A percentile compares a stretch with the other conserved stretches of the same genome.
Conservation (phyloP, 64 coral and sea anemone species). For the Porites lutea region DNA sequence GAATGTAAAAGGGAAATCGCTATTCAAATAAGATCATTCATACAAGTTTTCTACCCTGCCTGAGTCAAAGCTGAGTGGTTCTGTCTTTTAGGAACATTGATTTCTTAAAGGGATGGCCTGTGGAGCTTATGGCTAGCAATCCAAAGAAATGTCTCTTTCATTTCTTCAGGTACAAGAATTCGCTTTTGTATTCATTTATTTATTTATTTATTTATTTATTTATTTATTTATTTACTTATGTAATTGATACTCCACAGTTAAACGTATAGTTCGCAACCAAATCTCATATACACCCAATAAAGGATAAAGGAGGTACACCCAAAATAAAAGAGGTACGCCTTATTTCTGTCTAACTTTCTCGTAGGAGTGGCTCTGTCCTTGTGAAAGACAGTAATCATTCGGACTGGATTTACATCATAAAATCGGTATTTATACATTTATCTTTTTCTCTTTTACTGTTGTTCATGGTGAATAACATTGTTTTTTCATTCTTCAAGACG, state of each 20-base stretch:
- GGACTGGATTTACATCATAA: constrained; percentile 99
- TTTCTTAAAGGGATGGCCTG: constrained; percentile 94
- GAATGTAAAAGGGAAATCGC: no score
- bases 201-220: no score
- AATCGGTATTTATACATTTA: constrained; percentile 75
- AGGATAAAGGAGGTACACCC: no score
- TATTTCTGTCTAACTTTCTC: background rate
- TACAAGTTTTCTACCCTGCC: no score
- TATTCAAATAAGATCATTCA: no score
- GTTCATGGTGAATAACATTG: no score
- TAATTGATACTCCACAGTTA: no score
- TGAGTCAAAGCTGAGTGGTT: background rate
- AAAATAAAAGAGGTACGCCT: no score
- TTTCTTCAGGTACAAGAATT: constrained; percentile 86
- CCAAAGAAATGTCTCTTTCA: constrained; percentile 97
- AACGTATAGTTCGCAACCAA: no score
- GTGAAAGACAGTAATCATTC: constrained; percentile 94
- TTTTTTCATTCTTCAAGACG: no score
- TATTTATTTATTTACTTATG: no score
- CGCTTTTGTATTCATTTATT: background rate
- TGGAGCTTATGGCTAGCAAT: constrained; percentile 79
- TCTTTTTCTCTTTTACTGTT: background rate
- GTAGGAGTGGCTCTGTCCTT: constrained; percentile 93
- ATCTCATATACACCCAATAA: no score
- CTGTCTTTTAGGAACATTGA: constrained; percentile 74